phyloP scores from a whole-genome alignment of 2,888 invertebrate species.

The Omphaloscelis lunosa region DNA sequence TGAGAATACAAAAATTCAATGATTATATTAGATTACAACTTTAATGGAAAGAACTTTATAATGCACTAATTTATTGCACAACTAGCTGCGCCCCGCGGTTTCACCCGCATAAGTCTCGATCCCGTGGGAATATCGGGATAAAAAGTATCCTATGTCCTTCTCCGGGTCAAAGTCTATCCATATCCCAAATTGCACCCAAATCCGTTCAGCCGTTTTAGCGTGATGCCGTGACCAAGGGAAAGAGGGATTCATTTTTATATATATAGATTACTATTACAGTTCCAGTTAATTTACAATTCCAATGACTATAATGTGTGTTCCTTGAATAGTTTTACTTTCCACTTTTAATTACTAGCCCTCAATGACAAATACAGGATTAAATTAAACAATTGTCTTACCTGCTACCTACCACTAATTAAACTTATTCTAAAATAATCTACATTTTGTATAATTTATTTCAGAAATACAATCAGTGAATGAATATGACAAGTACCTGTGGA shows the following conservation, averaged over 20 bases:
- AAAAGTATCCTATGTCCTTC: too few relatives aligned
- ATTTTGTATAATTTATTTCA: conserved; percentile 79
- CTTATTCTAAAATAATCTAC: conserved; percentile 5
- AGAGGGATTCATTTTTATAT: too few relatives aligned
- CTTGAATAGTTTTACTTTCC: not conserved
- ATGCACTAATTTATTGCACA: not conserved
- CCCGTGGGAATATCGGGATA: too few relatives aligned
- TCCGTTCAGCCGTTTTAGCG: too few relatives aligned
- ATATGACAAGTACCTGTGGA: conserved; percentile 93
- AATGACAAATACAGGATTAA: conserved; percentile 2
- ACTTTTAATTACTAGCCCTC: not conserved
- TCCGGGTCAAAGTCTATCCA: too few relatives aligned
- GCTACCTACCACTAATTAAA: not conserved
- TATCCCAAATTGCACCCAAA: too few relatives aligned
- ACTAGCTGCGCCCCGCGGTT: too few relatives aligned
- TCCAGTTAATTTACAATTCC: not conserved
- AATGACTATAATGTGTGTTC: not conserved
- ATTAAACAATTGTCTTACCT: not conserved
- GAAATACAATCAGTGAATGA: conserved; percentile 97
- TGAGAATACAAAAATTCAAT: not conserved
- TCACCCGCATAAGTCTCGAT: too few relatives aligned
- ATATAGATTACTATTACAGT: not conserved
- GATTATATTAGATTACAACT: not conserved
- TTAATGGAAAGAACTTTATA: not conserved
- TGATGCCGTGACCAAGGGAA: too few relatives aligned